Evolutionary conservation across 2,797 vertebrate genomes (phyloP).

Genomic region (Silurus aristotelis): DNA sequence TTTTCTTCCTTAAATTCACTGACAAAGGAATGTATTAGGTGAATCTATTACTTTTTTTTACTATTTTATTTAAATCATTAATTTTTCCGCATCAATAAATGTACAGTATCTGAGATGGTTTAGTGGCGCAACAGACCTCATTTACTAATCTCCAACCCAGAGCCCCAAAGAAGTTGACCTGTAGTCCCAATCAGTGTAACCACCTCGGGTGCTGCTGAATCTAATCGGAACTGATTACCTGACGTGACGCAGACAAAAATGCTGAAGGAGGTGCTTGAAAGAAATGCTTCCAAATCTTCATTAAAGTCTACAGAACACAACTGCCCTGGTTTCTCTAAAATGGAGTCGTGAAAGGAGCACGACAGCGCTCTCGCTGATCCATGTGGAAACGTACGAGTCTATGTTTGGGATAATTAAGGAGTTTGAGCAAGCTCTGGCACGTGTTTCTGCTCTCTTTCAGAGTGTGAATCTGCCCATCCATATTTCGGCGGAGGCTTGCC

Average conservation of each 20-base stretch:
- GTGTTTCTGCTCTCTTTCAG: slow-evolving; percentile 12
- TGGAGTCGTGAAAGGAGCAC: slow-evolving; percentile 6
- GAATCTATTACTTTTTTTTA: no score
- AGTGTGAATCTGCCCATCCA: slow-evolving; percentile 30
- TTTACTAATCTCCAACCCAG: background rate
- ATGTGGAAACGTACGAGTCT: background rate
- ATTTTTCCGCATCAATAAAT: background rate
- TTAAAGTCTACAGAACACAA: slow-evolving; percentile 10
- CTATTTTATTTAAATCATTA: background rate
- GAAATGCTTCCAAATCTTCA: background rate
- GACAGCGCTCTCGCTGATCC: background rate
- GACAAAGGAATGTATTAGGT: background rate
- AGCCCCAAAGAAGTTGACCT: slow-evolving; percentile 11
- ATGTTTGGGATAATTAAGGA: slow-evolving; percentile 23
- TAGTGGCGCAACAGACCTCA: slow-evolving; percentile 2
- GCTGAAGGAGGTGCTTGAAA: slow-evolving; percentile 20
- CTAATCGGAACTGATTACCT: slow-evolving; percentile 38
- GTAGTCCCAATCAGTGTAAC: slow-evolving; percentile 11
- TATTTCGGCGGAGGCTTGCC: slow-evolving; percentile 48
- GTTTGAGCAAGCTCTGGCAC: slow-evolving; percentile 2
- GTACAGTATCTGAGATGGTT: background rate
- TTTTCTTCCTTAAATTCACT: no score
- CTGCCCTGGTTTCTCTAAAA: background rate
- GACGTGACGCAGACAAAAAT: slow-evolving; percentile 13
- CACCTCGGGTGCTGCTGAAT: slow-evolving; percentile 21